A percentile compares a stretch with the other conserved stretches of the same genome.
Conservation (phyloP, 2,797 vertebrate species). For the Phaenicophaeus curvirostris region DNA sequence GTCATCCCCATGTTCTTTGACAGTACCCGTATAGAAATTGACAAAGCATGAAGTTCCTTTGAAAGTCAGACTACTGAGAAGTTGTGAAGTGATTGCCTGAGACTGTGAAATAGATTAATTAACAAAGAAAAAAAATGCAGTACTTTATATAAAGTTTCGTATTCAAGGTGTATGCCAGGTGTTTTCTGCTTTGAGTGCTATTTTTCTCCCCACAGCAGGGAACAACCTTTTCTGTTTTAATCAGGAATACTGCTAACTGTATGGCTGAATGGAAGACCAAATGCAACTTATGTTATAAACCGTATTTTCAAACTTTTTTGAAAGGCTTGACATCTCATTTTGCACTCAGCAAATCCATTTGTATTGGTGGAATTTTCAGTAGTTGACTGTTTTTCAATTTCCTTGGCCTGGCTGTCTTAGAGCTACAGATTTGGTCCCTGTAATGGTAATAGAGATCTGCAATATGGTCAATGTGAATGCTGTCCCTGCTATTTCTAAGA, state of each 20-base stretch:
- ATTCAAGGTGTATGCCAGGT: conserved; percentile 50
- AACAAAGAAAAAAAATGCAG: conserved; percentile 35
- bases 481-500: neutral
- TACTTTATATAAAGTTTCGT: conserved; percentile 62
- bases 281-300: neutral
- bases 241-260: neutral
- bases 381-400: neutral
- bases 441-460: neutral
- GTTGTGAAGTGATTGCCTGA: conserved; percentile 56
- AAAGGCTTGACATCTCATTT: neutral
- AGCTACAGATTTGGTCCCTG: neutral
- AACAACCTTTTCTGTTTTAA: conserved; percentile 19
- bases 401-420: neutral
- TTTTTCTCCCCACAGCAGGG: neutral
- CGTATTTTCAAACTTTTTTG: neutral
- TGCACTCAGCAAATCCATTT: neutral
- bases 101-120: conserved; percentile 71
- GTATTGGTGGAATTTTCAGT: neutral
- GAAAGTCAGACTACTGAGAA: neutral
- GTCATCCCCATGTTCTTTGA: neutral
- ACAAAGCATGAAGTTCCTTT: conserved; percentile 29
- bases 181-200: conserved; percentile 50
- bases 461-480: neutral
- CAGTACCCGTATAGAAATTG: neutral
- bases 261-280: neutral